Percentiles rank a stretch among this genome's conserved stretches.
phyloP scores from a whole-genome alignment of 1,140 invertebrate species.

The Drosophila orosa region DNA sequence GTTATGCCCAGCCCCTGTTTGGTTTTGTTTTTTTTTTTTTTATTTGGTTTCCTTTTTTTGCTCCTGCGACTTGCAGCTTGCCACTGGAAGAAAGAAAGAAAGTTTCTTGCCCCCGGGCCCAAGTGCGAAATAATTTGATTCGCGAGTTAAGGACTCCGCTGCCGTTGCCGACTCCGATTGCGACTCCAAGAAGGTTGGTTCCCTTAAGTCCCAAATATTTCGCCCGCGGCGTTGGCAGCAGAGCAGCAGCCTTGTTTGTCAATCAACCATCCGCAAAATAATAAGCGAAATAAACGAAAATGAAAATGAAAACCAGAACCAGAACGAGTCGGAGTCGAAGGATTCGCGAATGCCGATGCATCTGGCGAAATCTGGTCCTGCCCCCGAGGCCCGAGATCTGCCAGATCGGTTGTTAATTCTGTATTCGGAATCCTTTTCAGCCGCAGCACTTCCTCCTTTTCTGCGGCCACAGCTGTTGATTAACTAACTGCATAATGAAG shows the following conservation, averaged over 20 bases:
- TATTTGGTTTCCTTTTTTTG: not conserved
- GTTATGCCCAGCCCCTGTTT: not conserved
- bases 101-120: constrained; percentile 57
- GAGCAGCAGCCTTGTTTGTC: constrained; percentile 57
- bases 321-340: not conserved
- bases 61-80: constrained; percentile 45
- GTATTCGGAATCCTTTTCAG: constrained; percentile 39
- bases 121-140: constrained; percentile 51
- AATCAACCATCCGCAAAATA: constrained; percentile 50
- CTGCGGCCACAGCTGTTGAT: constrained; percentile 79
- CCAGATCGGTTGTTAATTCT: not conserved
- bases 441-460: constrained; percentile 69
- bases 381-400: constrained; percentile 36
- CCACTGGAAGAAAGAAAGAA: constrained; percentile 43
- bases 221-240: constrained; percentile 39
- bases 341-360: constrained; percentile 45
- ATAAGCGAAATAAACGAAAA: constrained; percentile 22
- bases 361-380: constrained; percentile 50
- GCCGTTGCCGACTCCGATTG: constrained; percentile 1
- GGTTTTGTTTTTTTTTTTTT: not conserved
- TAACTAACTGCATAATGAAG: constrained; percentile 71
- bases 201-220: constrained; percentile 22
- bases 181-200: constrained; percentile 19
- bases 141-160: constrained; percentile 15
- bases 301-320: constrained; percentile 15